Conservation (phyloP, 2,113 vertebrate species). For the Amphiprion percula region DNA sequence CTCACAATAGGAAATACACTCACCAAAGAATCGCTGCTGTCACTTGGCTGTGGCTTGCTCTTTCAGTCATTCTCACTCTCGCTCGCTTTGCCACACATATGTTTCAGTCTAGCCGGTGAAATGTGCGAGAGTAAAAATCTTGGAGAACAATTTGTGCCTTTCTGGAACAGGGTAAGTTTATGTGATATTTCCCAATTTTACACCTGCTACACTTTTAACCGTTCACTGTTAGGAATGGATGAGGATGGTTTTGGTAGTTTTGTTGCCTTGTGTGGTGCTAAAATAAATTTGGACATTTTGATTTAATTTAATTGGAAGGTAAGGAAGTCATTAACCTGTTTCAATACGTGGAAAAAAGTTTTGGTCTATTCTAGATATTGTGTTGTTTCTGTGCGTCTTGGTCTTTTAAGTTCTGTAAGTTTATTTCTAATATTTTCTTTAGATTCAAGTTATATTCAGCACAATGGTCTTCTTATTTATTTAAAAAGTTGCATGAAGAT, state of each 20-base stretch:
- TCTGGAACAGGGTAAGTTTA: slow-evolving; percentile 42
- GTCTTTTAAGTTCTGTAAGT: too few species aligned
- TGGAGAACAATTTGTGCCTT: neutral
- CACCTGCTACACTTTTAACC: neutral
- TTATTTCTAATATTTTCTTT: too few species aligned
- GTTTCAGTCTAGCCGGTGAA: slow-evolving; percentile 13
- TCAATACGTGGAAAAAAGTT: too few species aligned
- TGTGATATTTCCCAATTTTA: neutral
- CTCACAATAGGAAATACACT: slow-evolving; percentile 49
- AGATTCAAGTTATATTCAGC: too few species aligned
- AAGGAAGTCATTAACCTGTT: neutral
- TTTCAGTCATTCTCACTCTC: slow-evolving; percentile 13
- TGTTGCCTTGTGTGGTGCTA: neutral
- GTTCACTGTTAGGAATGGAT: neutral
- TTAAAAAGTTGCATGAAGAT: too few species aligned
- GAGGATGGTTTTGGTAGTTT: neutral
- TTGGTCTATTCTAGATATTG: too few species aligned
- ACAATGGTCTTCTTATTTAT: too few species aligned
- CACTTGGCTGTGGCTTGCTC: slow-evolving; percentile 4
- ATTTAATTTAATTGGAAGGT: neutral
- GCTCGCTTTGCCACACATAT: slow-evolving; percentile 19
- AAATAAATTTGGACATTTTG: neutral
- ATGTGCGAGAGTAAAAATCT: slow-evolving; percentile 12
- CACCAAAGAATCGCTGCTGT: neutral
- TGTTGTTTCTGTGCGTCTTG: too few species aligned